Evolutionary conservation across 2,113 vertebrate species (phyloP), one percentile per base, ranked within the genome.

Genomic region (Scytalopus superciliaris): DNA sequence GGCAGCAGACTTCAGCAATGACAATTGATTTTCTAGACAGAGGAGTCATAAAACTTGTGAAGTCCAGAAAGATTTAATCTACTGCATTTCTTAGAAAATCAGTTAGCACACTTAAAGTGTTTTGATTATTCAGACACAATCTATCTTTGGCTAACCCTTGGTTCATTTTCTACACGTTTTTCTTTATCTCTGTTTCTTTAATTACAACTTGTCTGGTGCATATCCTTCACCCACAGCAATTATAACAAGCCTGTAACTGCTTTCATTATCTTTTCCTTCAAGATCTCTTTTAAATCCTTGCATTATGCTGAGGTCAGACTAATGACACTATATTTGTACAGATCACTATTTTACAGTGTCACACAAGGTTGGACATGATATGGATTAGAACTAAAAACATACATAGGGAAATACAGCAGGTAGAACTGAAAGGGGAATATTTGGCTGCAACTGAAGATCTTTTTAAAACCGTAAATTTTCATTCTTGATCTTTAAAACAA

Each of bases 101-200:
- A 90, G 63, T 70, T 82, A 75, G 50, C n/a, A 42, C 57, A 50
- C 82, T 80, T 89, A 62, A 45, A 90, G 81, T 25, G 1, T 1
- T 57, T 83, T 83, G 75, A 88, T 97, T 95, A 87, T 85, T 97
- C 82, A 85, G 84, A 83, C 45, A 49, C 24, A 63, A n/a, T 62
- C 63, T 92, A 55, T 83, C 82, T 93, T 69, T 44, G 63, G 53
- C 57, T 92, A 88, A 88, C 76, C 79, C 75, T 86, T 60, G 17
- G 49, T 42, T 93, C 37, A 45, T 90, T 90, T 93, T 80, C 62
- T 19, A 42, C 21, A 28, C 53, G 66, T 80, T 90, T 93, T 93
- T 76, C 95, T 86, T 92, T 95, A 94, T 94, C 85, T 85, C 82
- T 50, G 12, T 88, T 94, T 92, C 92, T 95, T 93, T 95, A 94